A percentile compares a stretch with the other conserved stretches of the same genome.
Conservation (phyloP, 2,888 invertebrate genomes). For the Mylabris sibirica region DNA sequence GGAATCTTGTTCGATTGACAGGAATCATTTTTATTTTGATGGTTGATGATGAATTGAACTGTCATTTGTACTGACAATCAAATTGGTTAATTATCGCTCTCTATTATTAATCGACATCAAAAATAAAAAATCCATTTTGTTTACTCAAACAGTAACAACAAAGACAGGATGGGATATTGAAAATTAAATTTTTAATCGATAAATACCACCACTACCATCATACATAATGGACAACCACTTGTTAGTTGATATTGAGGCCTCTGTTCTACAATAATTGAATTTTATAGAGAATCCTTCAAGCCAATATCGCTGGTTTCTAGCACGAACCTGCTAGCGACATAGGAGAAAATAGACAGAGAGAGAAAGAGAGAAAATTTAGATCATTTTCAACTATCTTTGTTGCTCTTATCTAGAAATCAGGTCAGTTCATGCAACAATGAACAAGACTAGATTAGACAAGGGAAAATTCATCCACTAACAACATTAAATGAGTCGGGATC, state of each 20-base stretch:
- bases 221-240: slow-evolving; percentile 4
- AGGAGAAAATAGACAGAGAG: not conserved
- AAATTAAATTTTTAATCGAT: slow-evolving; percentile 14
- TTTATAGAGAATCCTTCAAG: slow-evolving; percentile 26
- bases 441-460: slow-evolving; percentile 28
- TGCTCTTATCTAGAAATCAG: slow-evolving; percentile 27
- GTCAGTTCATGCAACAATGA: slow-evolving; percentile 24
- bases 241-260: slow-evolving; percentile 12
- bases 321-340: slow-evolving; percentile 22
- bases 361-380: too few relatives aligned
- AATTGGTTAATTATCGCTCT: too few relatives aligned
- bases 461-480: slow-evolving; percentile 22
- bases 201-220: not conserved
- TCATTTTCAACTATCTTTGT: not conserved
- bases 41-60: too few relatives aligned
- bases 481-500: slow-evolving; percentile 23
- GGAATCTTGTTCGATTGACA: not conserved
- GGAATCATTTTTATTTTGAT: too few relatives aligned
- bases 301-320: slow-evolving; percentile 13
- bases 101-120: not conserved
- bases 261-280: slow-evolving; percentile 20
- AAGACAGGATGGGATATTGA: not conserved
- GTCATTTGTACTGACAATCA: not conserved
- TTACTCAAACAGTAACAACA: not conserved
- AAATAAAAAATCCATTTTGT: not conserved